A percentile compares a stretch with the other conserved stretches of the same genome.
phyloP scores from a whole-genome alignment of 2,113 vertebrate genomes.

The Leucopsar rothschildi region DNA sequence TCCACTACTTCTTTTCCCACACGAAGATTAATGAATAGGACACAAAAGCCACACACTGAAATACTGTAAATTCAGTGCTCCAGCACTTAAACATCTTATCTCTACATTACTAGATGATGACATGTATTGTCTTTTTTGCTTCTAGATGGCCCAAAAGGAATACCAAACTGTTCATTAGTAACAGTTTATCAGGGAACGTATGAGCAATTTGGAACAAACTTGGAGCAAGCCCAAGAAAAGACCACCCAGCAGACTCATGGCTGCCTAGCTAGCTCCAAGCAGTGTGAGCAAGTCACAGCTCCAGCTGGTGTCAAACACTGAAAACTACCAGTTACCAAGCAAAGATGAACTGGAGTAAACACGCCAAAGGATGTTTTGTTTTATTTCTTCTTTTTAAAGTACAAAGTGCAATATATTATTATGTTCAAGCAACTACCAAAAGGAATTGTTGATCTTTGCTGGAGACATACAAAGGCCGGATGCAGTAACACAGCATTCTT shows the following conservation, averaged over 20 bases:
- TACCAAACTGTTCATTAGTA: slow-evolving; percentile 32
- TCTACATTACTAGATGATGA: slow-evolving; percentile 32
- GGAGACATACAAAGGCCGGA: not conserved
- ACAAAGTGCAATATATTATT: not conserved
- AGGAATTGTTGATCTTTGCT: slow-evolving; percentile 17
- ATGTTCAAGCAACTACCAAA: slow-evolving; percentile 13
- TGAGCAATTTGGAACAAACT: not conserved
- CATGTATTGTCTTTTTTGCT: not conserved
- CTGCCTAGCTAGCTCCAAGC: not conserved
- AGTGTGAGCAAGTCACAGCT: not conserved
- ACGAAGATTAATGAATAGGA: not conserved
- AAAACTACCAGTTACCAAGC: slow-evolving; percentile 40
- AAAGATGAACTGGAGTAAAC: slow-evolving; percentile 28
- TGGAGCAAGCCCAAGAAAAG: slow-evolving; percentile 39
- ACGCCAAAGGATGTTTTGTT: not conserved
- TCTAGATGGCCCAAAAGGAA: slow-evolving; percentile 26
- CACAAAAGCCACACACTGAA: not conserved
- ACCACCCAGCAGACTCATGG: slow-evolving; percentile 50
- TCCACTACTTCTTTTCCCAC: not conserved
- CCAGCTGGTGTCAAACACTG: slow-evolving; percentile 38
- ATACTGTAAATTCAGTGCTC: not conserved
- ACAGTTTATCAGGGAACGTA: slow-evolving; percentile 40
- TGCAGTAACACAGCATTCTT: not conserved
- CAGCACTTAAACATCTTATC: not conserved
- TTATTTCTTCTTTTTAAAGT: not conserved